These are phyloP conservation scores for Drosophila tristis DNA, from an alignment of 1,140 invertebrate species.

Conservation along the genomic window DNA sequence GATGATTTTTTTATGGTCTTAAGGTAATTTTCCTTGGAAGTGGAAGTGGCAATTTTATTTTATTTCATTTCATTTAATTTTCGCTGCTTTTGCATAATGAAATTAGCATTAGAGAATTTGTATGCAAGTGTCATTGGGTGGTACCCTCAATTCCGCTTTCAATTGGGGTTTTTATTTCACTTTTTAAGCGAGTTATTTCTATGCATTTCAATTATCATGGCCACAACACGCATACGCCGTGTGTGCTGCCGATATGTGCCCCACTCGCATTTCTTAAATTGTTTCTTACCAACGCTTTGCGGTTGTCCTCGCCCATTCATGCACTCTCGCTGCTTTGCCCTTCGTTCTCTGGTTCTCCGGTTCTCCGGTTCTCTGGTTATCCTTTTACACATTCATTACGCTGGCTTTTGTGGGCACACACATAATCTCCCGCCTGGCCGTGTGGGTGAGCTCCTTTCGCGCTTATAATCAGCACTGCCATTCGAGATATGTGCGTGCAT, in stretches of 20 bases:
- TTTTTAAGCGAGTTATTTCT: constrained; percentile 66
- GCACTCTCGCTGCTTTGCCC: background rate
- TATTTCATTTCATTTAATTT: constrained; percentile 40
- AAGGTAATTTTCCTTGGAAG: constrained; percentile 49
- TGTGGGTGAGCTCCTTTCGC: constrained; percentile 52
- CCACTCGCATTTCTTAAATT: constrained; percentile 67
- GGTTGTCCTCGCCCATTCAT: constrained; percentile 17
- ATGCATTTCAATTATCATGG: constrained; percentile 70
- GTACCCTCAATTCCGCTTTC: constrained; percentile 41
- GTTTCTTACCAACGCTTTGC: constrained; percentile 65
- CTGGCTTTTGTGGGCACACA: constrained; percentile 61
- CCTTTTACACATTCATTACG: constrained; percentile 79
- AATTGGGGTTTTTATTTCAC: constrained; percentile 64
- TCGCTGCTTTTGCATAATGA: constrained; percentile 52
- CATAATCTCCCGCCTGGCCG: constrained; percentile 34
- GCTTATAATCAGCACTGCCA: constrained; percentile 75
- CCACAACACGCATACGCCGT: constrained; percentile 59
- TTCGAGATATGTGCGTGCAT: constrained; percentile 39
- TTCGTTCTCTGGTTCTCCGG: background rate
- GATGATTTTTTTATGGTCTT: constrained; percentile 1
- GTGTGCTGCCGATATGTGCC: constrained; percentile 30
- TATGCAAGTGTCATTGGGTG: constrained; percentile 58
- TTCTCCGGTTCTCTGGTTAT: constrained; percentile 42
- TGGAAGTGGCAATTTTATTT: constrained; percentile 47
- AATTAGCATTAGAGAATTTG: constrained; percentile 79